Evolutionary conservation across 2,888 invertebrate species (phyloP), one percentile per base, ranked within the genome.

Genomic region (Candidula unifasciata): DNA sequence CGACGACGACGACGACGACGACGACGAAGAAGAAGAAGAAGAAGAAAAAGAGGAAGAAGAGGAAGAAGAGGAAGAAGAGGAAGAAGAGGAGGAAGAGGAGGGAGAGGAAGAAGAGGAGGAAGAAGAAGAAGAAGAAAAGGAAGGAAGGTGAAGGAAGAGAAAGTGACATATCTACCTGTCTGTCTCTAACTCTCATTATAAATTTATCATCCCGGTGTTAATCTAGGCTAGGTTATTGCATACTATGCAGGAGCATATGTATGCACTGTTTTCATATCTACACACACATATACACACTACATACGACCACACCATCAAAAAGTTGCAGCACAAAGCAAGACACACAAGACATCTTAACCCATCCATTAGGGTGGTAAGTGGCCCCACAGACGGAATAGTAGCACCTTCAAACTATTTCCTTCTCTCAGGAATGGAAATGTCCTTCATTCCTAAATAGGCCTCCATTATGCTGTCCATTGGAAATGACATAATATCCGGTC

Each of bases 401-500:
- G 16, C 30, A 44, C 13, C 16, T 74, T 52, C 54, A 27, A 54
- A 54, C 52, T 60, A 16, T 60, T 30, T 57, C 54, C 54, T 74
- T 54, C 30, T 10, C 16, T 74, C 54, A 21, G 44, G 54, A 54
- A 74, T 74, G 74, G 54, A 54, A 74, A 74, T 57, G 74, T 54
- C 54, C 30, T 74, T 74, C 21, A 30, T 6, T 74, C 24, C 74
- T 74, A 52, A 54, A 30, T 54, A 74, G 27, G 27, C 16, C 54
- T 44, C 74, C 54, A 74, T 74, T 74, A 74, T n/a, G 16, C 5
- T 54, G 74, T 74, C 74, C 18, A 30, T 30, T 3, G 74, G 54
- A 74, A 54, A 74, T 74, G 54, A 74, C 74, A 54, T 74, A 74
- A 74, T 74, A 54, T 74, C 74, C 74, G 33, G 74, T 30, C 74